Conservation (phyloP, 1,140 invertebrate genomes). For the Philopotamus ludificatus region DNA sequence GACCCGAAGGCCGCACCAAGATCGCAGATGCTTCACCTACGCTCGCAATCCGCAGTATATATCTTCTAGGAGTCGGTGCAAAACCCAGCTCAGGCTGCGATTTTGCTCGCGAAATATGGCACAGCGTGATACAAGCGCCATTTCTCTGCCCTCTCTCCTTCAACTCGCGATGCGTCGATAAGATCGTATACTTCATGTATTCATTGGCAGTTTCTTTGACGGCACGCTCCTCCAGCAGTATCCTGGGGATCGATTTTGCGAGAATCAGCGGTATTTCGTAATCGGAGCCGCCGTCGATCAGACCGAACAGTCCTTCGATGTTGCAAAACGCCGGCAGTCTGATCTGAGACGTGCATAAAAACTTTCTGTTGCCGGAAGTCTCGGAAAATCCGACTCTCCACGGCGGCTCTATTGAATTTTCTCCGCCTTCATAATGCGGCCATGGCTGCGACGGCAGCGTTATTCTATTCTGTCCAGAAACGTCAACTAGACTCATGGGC, state of each 20-base stretch:
- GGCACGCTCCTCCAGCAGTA: slow-evolving; percentile 74
- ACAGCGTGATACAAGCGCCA: slow-evolving; percentile 68
- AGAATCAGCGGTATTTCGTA: slow-evolving; percentile 66
- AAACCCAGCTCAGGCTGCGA: slow-evolving; percentile 54
- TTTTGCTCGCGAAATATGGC: slow-evolving; percentile 66
- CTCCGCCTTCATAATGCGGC: slow-evolving; percentile 59
- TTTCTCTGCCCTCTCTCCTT: slow-evolving; percentile 70
- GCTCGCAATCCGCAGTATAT: slow-evolving; percentile 67
- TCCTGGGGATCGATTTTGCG: slow-evolving; percentile 71
- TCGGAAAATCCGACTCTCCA: slow-evolving; percentile 84
- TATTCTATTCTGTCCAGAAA: slow-evolving; percentile 72
- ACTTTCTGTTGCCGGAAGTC: slow-evolving; percentile 71
- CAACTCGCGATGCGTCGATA: slow-evolving; percentile 73
- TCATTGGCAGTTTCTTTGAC: slow-evolving; percentile 76
- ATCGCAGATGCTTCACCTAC: slow-evolving; percentile 72
- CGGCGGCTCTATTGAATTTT: slow-evolving; percentile 60
- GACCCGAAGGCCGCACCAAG: slow-evolving; percentile 64
- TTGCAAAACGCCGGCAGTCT: slow-evolving; percentile 74
- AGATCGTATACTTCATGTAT: slow-evolving; percentile 80
- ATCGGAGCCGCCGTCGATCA: slow-evolving; percentile 77
- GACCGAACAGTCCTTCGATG: slow-evolving; percentile 74
- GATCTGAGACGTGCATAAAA: slow-evolving; percentile 73
- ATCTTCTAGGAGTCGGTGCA: slow-evolving; percentile 53
- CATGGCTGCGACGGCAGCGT: slow-evolving; percentile 64
- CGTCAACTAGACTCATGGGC: slow-evolving; percentile 78